Conservation (phyloP, 1,140 invertebrate genomes). For the Neotoxoptera formosana region DNA sequence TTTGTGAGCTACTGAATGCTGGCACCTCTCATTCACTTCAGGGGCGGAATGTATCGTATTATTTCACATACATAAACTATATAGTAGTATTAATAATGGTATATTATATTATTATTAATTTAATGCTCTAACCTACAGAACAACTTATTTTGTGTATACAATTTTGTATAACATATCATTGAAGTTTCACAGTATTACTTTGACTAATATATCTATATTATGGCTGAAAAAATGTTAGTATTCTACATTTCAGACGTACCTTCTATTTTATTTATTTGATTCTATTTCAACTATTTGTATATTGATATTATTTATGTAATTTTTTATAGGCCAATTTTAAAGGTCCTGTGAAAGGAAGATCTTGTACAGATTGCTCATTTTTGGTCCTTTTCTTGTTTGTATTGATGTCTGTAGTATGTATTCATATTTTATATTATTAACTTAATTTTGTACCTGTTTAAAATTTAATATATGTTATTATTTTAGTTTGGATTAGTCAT, state of each 20-base stretch:
- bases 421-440: not conserved
- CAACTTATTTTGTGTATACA: not conserved
- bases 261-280: not conserved
- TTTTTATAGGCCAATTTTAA: constrained; percentile 59
- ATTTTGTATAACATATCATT: not conserved
- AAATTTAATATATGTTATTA: not conserved
- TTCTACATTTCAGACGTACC: not conserved
- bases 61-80: no score
- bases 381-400: constrained; percentile 67
- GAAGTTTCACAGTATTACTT: not conserved
- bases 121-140: not conserved
- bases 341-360: constrained; percentile 64
- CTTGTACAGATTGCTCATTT: constrained; percentile 70
- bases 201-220: not conserved
- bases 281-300: not conserved
- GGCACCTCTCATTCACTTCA: no score
- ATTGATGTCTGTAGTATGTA: constrained; percentile 69
- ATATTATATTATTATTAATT: no score
- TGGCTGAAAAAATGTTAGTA: not conserved
- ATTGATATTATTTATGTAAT: not conserved
- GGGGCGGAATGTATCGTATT: no score
- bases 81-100: no score
- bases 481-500: constrained; percentile 24
- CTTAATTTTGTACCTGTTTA: not conserved
- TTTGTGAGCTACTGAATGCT: not conserved